Base-by-base conservation (phyloP, 2,113 vertebrate genomes). In the Tylochromis polylepis region DNA sequence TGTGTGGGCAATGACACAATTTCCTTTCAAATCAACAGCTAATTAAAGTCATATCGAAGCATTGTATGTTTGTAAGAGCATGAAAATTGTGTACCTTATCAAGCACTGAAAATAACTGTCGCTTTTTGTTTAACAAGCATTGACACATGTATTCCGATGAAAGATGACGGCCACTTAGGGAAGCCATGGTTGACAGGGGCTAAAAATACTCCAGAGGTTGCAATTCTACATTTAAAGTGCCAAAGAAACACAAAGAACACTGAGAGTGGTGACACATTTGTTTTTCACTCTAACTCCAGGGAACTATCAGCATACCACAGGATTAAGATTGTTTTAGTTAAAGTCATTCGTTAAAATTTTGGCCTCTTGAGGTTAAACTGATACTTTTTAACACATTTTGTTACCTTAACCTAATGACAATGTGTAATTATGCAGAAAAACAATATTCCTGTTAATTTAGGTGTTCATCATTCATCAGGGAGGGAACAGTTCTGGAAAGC, bases 21-120 rank as follows among this genome's bases (percentile, higher is more conserved):
- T 92, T 85, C 60, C 83, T 88, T 58, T 81, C 27, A 90, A 88
- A 88, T 93, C 92, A 91, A 72, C 83, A 84, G 49, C 46, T 86
- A 20, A 67, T 89, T 87, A 87, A 92, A 87, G 77, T 4, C 43
- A 22, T 11, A 36, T 43, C 16, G 22, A 85, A 57, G 49, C 43
- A 27, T n/a, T 62, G 43, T 16, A 2, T 56, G 22, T 43, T 36
- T 43, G 53, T n/a, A 65, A 20, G 11, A n/a, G 8, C 14, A 7
- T 60, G 55, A 67, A 72, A 86, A 80, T 16, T 31, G 22, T 12
- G 79, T 60, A 34, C 27, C n/a, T 75, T 24, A 20, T 16, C 20
- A 4, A 90, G 87, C 55, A 58, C 1, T 94, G 58, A 94, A 88
- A 82, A 49, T 84, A 18, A 53, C 87, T 46, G 78, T 88, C 85